phyloP scores from a whole-genome alignment of 1,140 invertebrate species.

The Zaprionus ornatus region DNA sequence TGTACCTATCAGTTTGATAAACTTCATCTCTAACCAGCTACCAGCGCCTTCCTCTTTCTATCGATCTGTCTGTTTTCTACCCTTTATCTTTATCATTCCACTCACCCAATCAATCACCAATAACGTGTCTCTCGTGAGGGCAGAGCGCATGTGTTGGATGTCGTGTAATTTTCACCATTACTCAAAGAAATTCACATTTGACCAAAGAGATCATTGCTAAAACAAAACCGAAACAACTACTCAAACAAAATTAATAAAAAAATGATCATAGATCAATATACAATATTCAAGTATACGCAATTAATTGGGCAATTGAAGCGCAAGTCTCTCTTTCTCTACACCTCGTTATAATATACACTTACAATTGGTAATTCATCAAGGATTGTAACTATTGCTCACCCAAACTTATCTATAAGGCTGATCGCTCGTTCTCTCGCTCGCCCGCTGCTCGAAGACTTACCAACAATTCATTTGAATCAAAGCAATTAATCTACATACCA shows the following conservation, averaged over 20 bases:
- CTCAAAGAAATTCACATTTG: constrained; percentile 56
- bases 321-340: constrained; percentile 51
- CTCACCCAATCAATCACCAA: constrained; percentile 67
- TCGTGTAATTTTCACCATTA: constrained; percentile 81
- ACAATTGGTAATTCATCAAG: constrained; percentile 70
- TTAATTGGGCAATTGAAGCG: constrained; percentile 50
- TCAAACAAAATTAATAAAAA: constrained; percentile 41
- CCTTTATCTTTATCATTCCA: constrained; percentile 49
- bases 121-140: constrained; percentile 82
- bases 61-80: constrained; percentile 37
- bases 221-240: constrained; percentile 14
- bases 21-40: constrained; percentile 8
- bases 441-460: constrained; percentile 35
- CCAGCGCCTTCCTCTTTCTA: constrained; percentile 15
- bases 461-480: constrained; percentile 54
- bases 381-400: constrained; percentile 76
- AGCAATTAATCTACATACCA: constrained; percentile 48
- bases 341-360: constrained; percentile 32
- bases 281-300: constrained; percentile 36
- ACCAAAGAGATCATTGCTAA: constrained; percentile 52
- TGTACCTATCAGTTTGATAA: constrained; percentile 44
- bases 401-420: constrained; percentile 57
- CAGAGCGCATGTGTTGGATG: constrained; percentile 84
- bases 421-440: constrained; percentile 55
- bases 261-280: constrained; percentile 51